Percentiles rank a stretch among this genome's conserved stretches.
These are phyloP conservation scores for Euwallacea similis DNA, from an alignment of 1,140 invertebrate genomes.

Conservation along the genomic window DNA sequence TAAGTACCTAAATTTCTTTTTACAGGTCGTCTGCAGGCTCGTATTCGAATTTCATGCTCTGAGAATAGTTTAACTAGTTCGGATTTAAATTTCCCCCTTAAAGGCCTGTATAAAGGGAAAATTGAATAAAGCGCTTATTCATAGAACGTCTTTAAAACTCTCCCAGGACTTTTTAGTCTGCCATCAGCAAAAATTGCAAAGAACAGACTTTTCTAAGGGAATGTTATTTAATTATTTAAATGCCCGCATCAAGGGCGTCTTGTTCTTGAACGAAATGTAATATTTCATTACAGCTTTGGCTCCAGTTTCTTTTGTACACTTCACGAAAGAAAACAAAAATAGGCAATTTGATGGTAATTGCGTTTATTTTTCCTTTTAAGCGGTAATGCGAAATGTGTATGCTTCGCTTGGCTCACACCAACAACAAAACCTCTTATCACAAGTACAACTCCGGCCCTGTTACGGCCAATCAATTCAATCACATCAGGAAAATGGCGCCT, in stretches of 20 bases:
- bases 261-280: background rate
- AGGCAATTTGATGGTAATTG: too few species aligned
- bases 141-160: conserved; percentile 1
- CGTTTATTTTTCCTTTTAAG: too few species aligned
- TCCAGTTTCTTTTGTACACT: background rate
- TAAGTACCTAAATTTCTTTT: too few species aligned
- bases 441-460: background rate
- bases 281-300: background rate
- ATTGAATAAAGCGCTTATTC: conserved; percentile 5
- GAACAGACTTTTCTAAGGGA: background rate
- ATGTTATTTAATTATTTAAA: conserved; percentile 2
- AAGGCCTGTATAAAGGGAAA: conserved; percentile 1
- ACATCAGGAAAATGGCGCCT: background rate
- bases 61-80: conserved; percentile 12
- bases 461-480: background rate
- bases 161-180: conserved; percentile 1
- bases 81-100: conserved; percentile 10
- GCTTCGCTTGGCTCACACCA: too few species aligned
- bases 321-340: background rate
- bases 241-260: background rate
- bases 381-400: too few species aligned
- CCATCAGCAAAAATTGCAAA: conserved; percentile 3
- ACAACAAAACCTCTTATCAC: background rate
- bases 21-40: background rate
- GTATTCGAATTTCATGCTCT: conserved; percentile 12